Base-by-base conservation (phyloP, 2,888 invertebrate species). In the Drosophila stalkeri region DNA sequence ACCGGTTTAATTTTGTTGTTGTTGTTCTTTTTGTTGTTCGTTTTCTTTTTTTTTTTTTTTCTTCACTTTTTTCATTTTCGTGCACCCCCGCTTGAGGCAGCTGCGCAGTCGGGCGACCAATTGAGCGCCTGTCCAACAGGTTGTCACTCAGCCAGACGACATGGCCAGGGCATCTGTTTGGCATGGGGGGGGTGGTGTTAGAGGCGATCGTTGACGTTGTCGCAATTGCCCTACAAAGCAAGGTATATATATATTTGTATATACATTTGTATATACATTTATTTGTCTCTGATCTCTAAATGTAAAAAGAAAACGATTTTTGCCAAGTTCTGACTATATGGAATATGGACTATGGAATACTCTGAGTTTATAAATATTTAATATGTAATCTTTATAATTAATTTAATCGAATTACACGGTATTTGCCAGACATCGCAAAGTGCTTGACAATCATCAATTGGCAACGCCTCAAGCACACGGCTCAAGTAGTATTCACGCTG, bases 61-160 rank as follows among this genome's bases (percentile, higher is more conserved):
- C 14, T 23, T 20, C 37, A 18, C 31, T 2, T 37, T 52, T 37
- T 11, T 18, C 37, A 16, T 37, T 47, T 47, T 18, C n/a, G n/a
- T 18, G 23, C 39, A 11, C 55, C 27, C 49, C 54, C 63, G 16
- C 7, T 23, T 35, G 9, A 18, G 23, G 16, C 33, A 37, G n/a
- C 49, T 31, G 12, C 31, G 47, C 55, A 49, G 35, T 31, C 64
- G 49, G 41, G 57, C 60, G 27, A 49, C 31, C 77, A 81, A 81
- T 79, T 81, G 81, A 67, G 60, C 65, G 70, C 41, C 62, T 67
- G 77, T 70, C 63, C 72, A 82, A 83, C 84, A 86, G 84, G 81
- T 86, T 82, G 82, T 73, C 82, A 74, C 64, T 88, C 86, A 82
- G 66, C 75, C 62, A 52, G 56, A 18, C 47, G 18, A 23, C 43